A percentile compares a stretch with the other conserved stretches of the same genome.
phyloP scores from a whole-genome alignment of 2,113 vertebrate species.

The Nesogale talazaci region DNA sequence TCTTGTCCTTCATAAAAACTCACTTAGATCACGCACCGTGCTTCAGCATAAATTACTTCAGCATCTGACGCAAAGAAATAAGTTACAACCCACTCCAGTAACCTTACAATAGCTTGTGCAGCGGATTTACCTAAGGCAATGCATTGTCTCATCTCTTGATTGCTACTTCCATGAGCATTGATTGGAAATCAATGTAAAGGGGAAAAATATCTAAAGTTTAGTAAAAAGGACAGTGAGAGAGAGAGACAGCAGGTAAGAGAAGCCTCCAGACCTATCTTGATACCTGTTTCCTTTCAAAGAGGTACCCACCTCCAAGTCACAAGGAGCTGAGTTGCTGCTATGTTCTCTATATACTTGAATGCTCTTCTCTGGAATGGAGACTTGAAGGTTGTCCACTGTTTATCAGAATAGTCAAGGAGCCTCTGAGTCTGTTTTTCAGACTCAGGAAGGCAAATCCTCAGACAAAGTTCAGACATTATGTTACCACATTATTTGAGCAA shows the following conservation, averaged over 20 bases:
- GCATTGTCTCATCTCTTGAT: no score
- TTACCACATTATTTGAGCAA: not conserved
- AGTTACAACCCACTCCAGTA: no score
- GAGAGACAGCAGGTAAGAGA: not conserved
- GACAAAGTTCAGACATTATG: not conserved
- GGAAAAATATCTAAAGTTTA: not conserved
- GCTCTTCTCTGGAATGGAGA: not conserved
- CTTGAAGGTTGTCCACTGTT: not conserved
- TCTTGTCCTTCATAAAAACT: no score
- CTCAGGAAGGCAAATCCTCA: not conserved
- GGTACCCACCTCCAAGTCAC: not conserved
- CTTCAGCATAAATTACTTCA: no score
- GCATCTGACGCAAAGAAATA: no score
- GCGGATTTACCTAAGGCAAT: no score
- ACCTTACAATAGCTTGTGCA: no score
- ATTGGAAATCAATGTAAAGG: not conserved
- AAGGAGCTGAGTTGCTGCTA: not conserved
- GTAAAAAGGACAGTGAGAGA: not conserved
- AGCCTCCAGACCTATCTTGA: not conserved
- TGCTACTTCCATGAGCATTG: no score
- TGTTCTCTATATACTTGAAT: not conserved
- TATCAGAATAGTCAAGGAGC: not conserved
- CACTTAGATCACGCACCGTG: no score
- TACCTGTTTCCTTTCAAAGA: not conserved
- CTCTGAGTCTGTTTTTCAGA: not conserved